phyloP scores from a whole-genome alignment of 2,888 invertebrate genomes.

The Caenorhabditis panamensis region DNA sequence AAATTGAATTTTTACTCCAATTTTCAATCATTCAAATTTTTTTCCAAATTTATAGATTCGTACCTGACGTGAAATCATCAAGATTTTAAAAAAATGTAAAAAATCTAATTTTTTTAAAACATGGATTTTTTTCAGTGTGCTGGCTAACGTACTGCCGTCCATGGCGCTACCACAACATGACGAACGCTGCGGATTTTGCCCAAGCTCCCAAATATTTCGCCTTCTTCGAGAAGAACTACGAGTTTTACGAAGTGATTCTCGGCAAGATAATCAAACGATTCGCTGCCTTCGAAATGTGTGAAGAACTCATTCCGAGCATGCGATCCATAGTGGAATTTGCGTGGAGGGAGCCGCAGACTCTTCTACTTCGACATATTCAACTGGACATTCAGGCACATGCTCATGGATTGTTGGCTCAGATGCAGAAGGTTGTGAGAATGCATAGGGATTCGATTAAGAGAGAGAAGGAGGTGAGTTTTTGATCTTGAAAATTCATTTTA shows the following conservation, averaged over 20 bases:
- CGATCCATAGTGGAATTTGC: conserved; percentile 60
- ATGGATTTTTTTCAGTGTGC: conserved; percentile 38
- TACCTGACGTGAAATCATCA: no score
- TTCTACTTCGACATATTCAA: conserved; percentile 30
- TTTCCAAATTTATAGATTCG: no score
- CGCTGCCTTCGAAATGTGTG: conserved; percentile 54
- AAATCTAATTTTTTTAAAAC: neutral
- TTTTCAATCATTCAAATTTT: no score
- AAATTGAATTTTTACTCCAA: no score
- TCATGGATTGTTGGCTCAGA: conserved; percentile 32
- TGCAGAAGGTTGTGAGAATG: conserved; percentile 41
- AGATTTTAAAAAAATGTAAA: neutral
- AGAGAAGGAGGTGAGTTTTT: conserved; percentile 30
- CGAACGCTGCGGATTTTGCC: conserved; percentile 23
- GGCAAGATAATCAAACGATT: conserved; percentile 71
- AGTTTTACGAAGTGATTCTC: conserved; percentile 67
- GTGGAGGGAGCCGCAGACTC: conserved; percentile 68
- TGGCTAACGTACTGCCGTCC: conserved; percentile 68
- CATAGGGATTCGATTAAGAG: conserved; percentile 7
- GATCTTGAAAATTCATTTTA: neutral
- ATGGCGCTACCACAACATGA: conserved; percentile 63
- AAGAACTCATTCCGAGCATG: conserved; percentile 42
- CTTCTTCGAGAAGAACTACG: conserved; percentile 62
- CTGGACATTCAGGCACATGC: conserved; percentile 51
- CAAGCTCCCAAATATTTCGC: conserved; percentile 26